phyloP scores from a whole-genome alignment of 1,140 invertebrate species.

The Tetramorium simillimum region DNA sequence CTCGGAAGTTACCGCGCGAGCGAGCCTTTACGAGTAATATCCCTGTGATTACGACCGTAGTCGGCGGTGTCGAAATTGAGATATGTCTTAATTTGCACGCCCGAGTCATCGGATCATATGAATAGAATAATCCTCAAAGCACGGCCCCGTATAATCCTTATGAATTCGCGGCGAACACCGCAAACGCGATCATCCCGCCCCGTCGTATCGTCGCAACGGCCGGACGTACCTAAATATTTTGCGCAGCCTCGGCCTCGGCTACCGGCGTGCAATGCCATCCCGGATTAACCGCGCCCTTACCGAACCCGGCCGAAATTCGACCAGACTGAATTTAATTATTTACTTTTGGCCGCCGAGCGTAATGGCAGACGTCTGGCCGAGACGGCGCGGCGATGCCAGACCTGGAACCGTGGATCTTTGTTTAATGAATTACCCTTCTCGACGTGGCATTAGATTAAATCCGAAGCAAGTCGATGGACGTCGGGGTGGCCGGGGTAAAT shows the following conservation, averaged over 20 bases:
- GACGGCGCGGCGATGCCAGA: not conserved
- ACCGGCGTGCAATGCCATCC: conserved; percentile 12
- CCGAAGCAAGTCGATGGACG: conserved; percentile 72
- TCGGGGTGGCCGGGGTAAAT: conserved; percentile 72
- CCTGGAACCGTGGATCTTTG: conserved; percentile 66
- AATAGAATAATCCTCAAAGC: conserved; percentile 61
- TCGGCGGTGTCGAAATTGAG: conserved; percentile 46
- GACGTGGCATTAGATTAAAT: conserved; percentile 78
- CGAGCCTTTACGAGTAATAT: conserved; percentile 48
- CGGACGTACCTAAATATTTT: conserved; percentile 54
- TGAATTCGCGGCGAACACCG: conserved; percentile 32
- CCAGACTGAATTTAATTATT: conserved; percentile 75
- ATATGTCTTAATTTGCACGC: conserved; percentile 46
- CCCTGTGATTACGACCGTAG: conserved; percentile 20
- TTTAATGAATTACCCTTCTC: conserved; percentile 76
- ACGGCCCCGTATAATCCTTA: conserved; percentile 50
- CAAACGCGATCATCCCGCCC: not conserved
- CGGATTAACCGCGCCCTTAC: conserved; percentile 22
- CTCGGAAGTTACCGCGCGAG: conserved; percentile 6
- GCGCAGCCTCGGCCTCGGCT: not conserved
- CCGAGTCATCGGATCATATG: conserved; percentile 48
- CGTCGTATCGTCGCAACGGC: not conserved
- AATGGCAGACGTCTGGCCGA: conserved; percentile 55
- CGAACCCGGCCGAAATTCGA: conserved; percentile 57
- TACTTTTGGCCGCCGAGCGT: conserved; percentile 61